phyloP scores from a whole-genome alignment of 2,888 invertebrate genomes.

The Emmelina monodactyla region DNA sequence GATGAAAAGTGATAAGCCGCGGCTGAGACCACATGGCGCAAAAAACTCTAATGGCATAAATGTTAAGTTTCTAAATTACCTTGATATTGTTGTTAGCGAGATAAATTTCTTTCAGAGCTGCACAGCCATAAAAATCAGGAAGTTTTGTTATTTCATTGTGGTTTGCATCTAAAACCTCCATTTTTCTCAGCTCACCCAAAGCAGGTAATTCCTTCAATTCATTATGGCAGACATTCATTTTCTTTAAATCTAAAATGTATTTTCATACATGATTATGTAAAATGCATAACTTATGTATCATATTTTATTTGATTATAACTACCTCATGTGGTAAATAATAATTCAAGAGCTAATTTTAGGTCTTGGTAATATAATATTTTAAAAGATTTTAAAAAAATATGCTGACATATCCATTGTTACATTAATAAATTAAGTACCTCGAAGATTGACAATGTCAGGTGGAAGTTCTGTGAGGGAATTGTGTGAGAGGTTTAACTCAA shows the following conservation, averaged over 20 bases:
- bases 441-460: slow-evolving; percentile 80
- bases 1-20: no score
- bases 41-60: no score
- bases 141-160: slow-evolving; percentile 81
- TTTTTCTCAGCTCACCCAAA: slow-evolving; percentile 76
- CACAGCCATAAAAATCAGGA: slow-evolving; percentile 81
- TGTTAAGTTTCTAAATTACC: no score
- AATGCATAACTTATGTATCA: neutral
- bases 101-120: slow-evolving; percentile 79
- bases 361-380: neutral
- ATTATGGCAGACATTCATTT: slow-evolving; percentile 78
- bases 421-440: slow-evolving; percentile 68
- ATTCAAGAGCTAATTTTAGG: no score
- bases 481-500: slow-evolving; percentile 75
- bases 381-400: neutral
- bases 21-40: no score
- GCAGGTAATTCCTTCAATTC: slow-evolving; percentile 71
- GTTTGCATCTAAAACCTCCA: slow-evolving; percentile 79
- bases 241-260: slow-evolving; percentile 70
- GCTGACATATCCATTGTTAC: neutral
- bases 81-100: slow-evolving; percentile 83
- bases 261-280: neutral
- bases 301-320: neutral
- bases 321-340: no score
- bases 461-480: slow-evolving; percentile 80